phyloP scores from a whole-genome alignment of 2,888 invertebrate species.

The Drosophila emarginata region DNA sequence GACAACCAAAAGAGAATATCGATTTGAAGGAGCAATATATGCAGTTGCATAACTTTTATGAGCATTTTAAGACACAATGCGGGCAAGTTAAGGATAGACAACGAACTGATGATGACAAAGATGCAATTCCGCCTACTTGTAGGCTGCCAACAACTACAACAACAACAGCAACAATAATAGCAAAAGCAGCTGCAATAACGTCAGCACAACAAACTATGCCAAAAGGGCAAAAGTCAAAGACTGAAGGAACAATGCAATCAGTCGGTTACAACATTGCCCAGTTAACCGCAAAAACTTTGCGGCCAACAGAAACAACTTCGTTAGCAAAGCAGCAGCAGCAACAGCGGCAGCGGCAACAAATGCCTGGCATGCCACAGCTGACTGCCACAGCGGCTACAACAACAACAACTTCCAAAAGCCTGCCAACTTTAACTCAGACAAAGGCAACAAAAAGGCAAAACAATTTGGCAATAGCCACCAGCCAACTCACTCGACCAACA shows the following conservation, averaged over 20 bases:
- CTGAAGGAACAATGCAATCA: constrained; percentile 53
- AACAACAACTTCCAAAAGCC: constrained; percentile 36
- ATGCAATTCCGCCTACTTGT: constrained; percentile 42
- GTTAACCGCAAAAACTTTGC: constrained; percentile 71
- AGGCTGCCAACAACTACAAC: constrained; percentile 19
- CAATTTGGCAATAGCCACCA: constrained; percentile 55
- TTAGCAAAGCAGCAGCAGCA: constrained; percentile 60
- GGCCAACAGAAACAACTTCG: constrained; percentile 72
- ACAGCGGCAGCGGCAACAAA: constrained; percentile 55
- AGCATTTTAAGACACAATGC: constrained; percentile 68
- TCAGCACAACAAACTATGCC: constrained; percentile 47
- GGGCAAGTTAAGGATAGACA: constrained; percentile 13
- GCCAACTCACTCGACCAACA: constrained; percentile 29
- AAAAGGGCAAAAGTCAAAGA: constrained; percentile 54
- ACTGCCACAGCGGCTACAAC: constrained; percentile 33
- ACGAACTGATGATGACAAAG: constrained; percentile 28
- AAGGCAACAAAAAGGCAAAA: constrained; percentile 38
- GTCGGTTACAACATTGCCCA: constrained; percentile 56
- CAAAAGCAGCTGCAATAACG: constrained; percentile 31
- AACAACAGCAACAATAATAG: constrained; percentile 16
- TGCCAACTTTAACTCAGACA: constrained; percentile 53
- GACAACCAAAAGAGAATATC: constrained; percentile 46
- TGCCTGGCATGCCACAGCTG: constrained; percentile 58
- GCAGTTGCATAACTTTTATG: constrained; percentile 77
- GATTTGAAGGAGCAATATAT: constrained; percentile 76